Evolutionary conservation across 2,888 invertebrate genomes (phyloP).

Genomic region (Meloe dianella): DNA sequence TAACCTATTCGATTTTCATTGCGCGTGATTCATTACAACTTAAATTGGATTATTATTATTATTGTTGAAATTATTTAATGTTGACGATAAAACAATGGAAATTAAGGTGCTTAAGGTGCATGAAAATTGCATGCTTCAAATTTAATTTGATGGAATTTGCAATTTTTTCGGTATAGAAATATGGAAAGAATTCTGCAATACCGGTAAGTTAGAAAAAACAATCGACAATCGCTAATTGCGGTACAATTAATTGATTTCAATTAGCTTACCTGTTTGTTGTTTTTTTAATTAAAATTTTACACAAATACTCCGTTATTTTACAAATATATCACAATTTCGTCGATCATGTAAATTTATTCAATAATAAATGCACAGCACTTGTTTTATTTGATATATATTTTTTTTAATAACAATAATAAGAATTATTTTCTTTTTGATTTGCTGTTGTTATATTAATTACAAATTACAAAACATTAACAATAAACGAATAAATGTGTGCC

Average conservation of each 20-base stretch:
- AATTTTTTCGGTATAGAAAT: background rate
- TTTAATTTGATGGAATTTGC: background rate
- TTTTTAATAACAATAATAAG: too few relatives aligned
- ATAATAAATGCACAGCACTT: constrained; percentile 21
- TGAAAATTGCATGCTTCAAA: background rate
- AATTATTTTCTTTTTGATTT: background rate
- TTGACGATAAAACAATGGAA: background rate
- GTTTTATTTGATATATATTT: too few relatives aligned
- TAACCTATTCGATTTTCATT: background rate
- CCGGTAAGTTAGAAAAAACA: background rate
- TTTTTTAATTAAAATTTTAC: background rate
- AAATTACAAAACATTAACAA: constrained; percentile 8
- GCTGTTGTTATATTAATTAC: background rate
- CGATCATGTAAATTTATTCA: background rate
- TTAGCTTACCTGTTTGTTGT: background rate
- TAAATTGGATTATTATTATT: background rate
- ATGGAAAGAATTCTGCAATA: background rate
- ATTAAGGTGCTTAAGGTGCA: background rate
- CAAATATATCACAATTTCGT: constrained; percentile 1
- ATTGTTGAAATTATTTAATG: background rate
- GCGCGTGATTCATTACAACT: background rate
- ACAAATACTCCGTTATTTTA: background rate
- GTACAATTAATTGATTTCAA: background rate
- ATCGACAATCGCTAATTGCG: background rate
- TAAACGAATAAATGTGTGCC: constrained; percentile 10